These are phyloP conservation scores for Atta texana DNA, from an alignment of 1,140 invertebrate genomes.

Conservation along the genomic window DNA sequence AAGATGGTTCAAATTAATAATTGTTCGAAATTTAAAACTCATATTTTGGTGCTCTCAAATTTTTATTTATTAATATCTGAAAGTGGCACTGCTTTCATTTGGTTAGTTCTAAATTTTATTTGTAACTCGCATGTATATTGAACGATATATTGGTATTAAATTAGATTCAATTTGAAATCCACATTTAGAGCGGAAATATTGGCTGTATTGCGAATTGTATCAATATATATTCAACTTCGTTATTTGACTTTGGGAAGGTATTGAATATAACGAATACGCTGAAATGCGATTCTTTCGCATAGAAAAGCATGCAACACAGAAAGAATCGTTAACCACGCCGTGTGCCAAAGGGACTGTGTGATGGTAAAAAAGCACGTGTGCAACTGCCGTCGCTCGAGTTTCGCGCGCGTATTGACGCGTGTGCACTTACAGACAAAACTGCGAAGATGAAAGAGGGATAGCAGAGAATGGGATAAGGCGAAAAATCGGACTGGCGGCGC, in stretches of 20 bases:
- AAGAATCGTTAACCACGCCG: conserved; percentile 1
- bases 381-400: neutral
- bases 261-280: neutral
- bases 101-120: neutral
- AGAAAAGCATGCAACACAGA: conserved; percentile 52
- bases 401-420: neutral
- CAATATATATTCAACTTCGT: no score
- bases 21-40: neutral
- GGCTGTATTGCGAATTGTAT: no score
- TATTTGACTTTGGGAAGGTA: no score
- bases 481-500: conserved; percentile 3
- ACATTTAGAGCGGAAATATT: conserved; percentile 13
- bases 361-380: neutral
- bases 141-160: neutral
- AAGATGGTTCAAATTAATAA: neutral
- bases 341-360: neutral
- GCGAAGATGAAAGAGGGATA: neutral
- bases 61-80: neutral
- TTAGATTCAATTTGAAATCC: neutral
- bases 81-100: neutral
- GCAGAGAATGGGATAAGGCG: neutral
- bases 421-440: conserved; percentile 29
- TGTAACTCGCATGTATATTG: neutral
- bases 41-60: neutral
- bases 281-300: neutral